phyloP scores from a whole-genome alignment of 2,888 invertebrate genomes.

The Pseudeuparius sepicola region DNA sequence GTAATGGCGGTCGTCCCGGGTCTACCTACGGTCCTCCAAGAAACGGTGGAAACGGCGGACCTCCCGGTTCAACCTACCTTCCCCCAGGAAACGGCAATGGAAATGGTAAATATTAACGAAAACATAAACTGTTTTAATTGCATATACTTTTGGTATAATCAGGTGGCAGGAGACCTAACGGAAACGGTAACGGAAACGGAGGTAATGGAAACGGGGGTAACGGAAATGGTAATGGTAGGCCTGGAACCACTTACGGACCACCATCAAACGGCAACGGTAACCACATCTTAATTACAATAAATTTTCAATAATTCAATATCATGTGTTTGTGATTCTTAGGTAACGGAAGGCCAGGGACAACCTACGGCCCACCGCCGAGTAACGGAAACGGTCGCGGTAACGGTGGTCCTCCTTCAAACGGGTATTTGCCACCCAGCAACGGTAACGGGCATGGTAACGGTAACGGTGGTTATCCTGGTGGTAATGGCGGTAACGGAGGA shows the following conservation, averaged over 20 bases:
- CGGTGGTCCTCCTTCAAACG: constrained; percentile 26
- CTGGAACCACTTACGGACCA: constrained; percentile 26
- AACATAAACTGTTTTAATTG: too few relatives aligned
- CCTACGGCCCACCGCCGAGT: constrained; percentile 35
- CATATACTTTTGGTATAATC: too few relatives aligned
- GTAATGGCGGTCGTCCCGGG: constrained; percentile 26
- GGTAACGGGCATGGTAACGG: constrained; percentile 26
- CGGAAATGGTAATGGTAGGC: constrained; percentile 22
- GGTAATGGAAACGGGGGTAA: constrained; percentile 18
- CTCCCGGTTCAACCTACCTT: constrained; percentile 29
- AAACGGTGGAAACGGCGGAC: constrained; percentile 19
- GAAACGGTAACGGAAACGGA: constrained; percentile 14
- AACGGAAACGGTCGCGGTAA: constrained; percentile 21
- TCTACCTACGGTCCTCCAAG: constrained; percentile 25
- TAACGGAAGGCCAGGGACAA: constrained; percentile 31
- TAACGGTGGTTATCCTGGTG: constrained; percentile 23
- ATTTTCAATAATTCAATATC: too few relatives aligned
- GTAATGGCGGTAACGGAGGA: constrained; percentile 23
- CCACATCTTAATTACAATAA: too few relatives aligned
- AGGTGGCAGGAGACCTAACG: too few relatives aligned
- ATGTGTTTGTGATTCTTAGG: constrained; percentile 12
- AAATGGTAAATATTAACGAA: constrained; percentile 19
- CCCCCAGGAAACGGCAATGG: constrained; percentile 13
- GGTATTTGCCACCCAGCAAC: too few relatives aligned
- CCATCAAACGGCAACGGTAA: constrained; percentile 23